Base-by-base conservation (phyloP, 2,888 invertebrate species). In the Hemithea aestivaria region DNA sequence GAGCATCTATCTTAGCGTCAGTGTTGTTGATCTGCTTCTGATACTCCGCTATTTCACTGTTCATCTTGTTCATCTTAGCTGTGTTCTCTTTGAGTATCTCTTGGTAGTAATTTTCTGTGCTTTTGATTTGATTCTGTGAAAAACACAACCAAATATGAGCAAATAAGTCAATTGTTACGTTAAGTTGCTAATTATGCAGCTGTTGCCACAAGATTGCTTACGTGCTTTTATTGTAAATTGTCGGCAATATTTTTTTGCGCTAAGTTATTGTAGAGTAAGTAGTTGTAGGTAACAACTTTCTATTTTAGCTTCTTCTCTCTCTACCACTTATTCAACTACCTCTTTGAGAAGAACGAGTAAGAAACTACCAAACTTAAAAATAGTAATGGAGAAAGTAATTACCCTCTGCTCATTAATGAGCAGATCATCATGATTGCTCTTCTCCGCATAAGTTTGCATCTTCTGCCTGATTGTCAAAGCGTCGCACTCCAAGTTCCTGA, bases 401-500 rank as follows among this genome's bases (percentile, higher is more conserved):
- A 91, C 91, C 46, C 90, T 89, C 48, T 94, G 87, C 16, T 89
- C 89, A 41, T 88, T 85, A 10, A 93, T 89, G 20, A 91, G 76
- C 35, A 90, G 73, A 49, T 92, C 90, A 53, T 92, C 92, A 51
- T 89, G 89, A 20, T 87, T 88, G 35, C 89, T 89, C 60, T 92
- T 91, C 45, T 92, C 91, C 12, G 89, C 83, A 42, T 92, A 70
- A 1, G 90, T 88, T 23, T 81, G 78, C 44, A 91, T 80, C 53
- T 91, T 92, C 21, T 88, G 84, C 60, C 91, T 90, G 20, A 89
- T 73, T 0, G 77, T 79, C 1, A 77, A 77, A 7, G 89, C 67
- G 44, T 94, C 94, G 38, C 89, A 89, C 55, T 92, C 92, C 10
- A 94, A 71, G 32, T 91, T 92, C 60, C 89, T 90, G 40, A 91